Base-by-base conservation (phyloP, 2,113 vertebrate species). In the Hemiprocne comata region DNA sequence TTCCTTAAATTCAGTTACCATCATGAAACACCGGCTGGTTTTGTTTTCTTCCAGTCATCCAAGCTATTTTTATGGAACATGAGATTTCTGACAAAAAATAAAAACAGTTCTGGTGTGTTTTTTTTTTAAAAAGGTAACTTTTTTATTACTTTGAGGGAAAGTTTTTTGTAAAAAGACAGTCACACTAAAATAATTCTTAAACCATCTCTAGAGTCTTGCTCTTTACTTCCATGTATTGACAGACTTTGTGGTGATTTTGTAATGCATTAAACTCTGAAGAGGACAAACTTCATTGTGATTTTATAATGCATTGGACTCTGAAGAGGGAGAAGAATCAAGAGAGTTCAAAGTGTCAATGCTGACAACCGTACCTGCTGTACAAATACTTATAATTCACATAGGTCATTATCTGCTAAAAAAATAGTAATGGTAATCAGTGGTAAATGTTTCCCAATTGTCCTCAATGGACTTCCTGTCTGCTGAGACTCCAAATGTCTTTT, bases 361-460 rank as follows among this genome's bases (percentile, higher is more conserved):
- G 40, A 36, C 71, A 87, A 61, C 14, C 53, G 12, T 48, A 86
- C 10, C 24, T 91, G 11, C 28, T 65, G 24, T 84, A 77, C 53
- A 81, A 82, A 80, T 66, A 55, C 28, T 90, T 93, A 9, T 42
- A n/a, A 58, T 77, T 90, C 71, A 54, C 46, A 70, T 23, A 54
- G 64, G 42, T 83, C 55, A 71, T 94, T 93, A 74, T 84, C 44
- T 25, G 31, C n/a, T 89, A 57, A 50, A 48, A 95, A 86, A 89
- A 55, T 25, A 84, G 48, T 71, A 33, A n/a, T 44, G 40, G 38
- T 89, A 94, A 91, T 89, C 93, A 97, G 70, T 25, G 33, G 15
- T 50, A 94, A 85, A 92, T 20, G 36, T 85, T 90, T 81, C 80
- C 31, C 77, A 92, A 57, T 93, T 80, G 92, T 81, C 93, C 17